phyloP scores from a whole-genome alignment of 1,140 invertebrate species.

The Lanistes nyassanus region DNA sequence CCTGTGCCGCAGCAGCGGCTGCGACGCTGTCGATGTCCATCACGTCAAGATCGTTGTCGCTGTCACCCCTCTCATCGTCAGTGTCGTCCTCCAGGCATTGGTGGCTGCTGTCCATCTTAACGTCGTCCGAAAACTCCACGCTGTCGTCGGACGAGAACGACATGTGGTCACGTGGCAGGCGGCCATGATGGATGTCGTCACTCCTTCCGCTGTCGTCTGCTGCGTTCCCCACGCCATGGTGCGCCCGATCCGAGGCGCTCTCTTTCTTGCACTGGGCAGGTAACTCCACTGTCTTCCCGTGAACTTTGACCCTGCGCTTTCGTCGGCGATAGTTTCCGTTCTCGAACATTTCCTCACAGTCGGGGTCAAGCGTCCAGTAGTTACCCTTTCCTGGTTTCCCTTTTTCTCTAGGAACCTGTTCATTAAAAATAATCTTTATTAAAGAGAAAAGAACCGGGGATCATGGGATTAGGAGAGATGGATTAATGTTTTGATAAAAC shows the following conservation, averaged over 20 bases:
- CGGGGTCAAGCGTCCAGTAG: slow-evolving; percentile 79
- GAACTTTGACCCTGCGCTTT: slow-evolving; percentile 68
- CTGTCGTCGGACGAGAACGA: too few relatives aligned
- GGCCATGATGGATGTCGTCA: too few relatives aligned
- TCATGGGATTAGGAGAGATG: too few relatives aligned
- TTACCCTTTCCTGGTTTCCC: slow-evolving; percentile 72
- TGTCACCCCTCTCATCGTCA: slow-evolving; percentile 22
- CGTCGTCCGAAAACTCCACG: too few relatives aligned
- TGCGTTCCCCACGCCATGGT: too few relatives aligned
- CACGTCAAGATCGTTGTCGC: slow-evolving; percentile 4
- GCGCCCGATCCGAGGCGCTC: too few relatives aligned
- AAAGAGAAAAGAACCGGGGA: too few relatives aligned
- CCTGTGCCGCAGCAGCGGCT: not conserved
- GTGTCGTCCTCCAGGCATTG: slow-evolving; percentile 26
- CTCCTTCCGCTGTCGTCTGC: too few relatives aligned
- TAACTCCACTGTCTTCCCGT: slow-evolving; percentile 31
- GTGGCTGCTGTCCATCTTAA: not conserved
- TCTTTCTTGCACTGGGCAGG: too few relatives aligned
- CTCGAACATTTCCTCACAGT: slow-evolving; percentile 94
- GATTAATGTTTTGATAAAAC: too few relatives aligned
- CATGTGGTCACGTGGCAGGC: too few relatives aligned
- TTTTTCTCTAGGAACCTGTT: slow-evolving; percentile 71
- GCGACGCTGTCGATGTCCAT: not conserved
- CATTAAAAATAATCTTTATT: slow-evolving; percentile 51
- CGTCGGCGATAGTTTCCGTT: slow-evolving; percentile 89